Evolutionary conservation across 64 coral and sea anemone species (phyloP), one percentile per base, ranked within the genome.

Genomic region (Porites australiensis): DNA sequence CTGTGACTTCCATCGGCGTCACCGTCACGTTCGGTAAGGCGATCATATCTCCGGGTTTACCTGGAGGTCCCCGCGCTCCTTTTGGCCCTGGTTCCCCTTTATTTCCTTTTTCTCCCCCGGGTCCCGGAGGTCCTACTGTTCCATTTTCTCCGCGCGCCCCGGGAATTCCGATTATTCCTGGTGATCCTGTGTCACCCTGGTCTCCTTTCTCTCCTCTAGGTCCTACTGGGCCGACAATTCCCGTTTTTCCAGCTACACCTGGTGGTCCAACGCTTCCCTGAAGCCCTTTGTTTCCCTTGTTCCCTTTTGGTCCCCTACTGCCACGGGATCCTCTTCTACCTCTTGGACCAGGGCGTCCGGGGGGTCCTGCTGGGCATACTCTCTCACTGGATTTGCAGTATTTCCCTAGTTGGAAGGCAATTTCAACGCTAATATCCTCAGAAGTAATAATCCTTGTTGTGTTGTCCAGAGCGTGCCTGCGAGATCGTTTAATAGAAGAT

Each of bases 71-170:
- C 65, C 77, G 76, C 63, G 82, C 15, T 2, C 88, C 88, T 58
- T 58, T 77, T 23, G 88, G 64, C 19, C 73, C 73, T 16, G 73
- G 47, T 49, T 5, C 37, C 0, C 73, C 73, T 2, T 6, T 76
- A 0, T 52, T 16, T 10, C 73, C 73, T 7, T 76, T 76, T 16
- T 76, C 73, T 48, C 73, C 73, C 19, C 16, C 50, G 16, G 46
- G 43, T 76, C 73, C 73, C 6, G 73, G 73, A 76, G 6, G 0
- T 50, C 73, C 73, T 19, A 50, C 50, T 15, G 8, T 20, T 13
- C 88, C 88, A 16, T 4, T 46, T 55, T 70, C 77, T 70, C 88
- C 88, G 8, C 63, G 22, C 18, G 44, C 58, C 69, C 75, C 88
- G 23, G 16, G 8, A 16, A 68, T 3, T 15, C 88, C 88, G 3